phyloP scores from a whole-genome alignment of 2,797 vertebrate species.

The Lemur catta region DNA sequence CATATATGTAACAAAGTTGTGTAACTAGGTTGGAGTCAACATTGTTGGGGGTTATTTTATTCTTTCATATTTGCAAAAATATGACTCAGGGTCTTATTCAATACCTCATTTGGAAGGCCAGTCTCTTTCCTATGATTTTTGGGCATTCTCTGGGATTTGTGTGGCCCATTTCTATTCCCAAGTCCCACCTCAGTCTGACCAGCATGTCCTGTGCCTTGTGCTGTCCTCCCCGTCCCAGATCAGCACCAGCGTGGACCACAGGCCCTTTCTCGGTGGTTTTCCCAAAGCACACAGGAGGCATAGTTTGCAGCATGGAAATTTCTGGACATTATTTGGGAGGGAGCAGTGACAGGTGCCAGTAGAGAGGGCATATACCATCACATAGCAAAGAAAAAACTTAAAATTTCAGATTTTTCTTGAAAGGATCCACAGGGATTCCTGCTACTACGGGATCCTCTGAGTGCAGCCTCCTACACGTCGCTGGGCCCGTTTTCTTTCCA shows the following conservation, averaged over 20 bases:
- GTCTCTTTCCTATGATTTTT: neutral
- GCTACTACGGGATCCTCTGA: neutral
- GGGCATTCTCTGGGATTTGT: neutral
- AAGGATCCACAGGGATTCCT: neutral
- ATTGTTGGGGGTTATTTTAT: neutral
- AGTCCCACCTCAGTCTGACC: neutral
- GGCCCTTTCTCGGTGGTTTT: neutral
- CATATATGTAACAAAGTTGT: neutral
- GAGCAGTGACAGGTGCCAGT: neutral
- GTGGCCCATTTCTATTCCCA: neutral
- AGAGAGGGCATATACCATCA: neutral
- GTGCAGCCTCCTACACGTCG: fast-evolving
- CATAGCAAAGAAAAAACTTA: neutral
- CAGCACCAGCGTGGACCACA: neutral
- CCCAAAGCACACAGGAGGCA: neutral
- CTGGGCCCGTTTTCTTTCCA: neutral
- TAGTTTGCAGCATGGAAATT: neutral
- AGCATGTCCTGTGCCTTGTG: neutral
- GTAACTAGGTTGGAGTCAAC: neutral
- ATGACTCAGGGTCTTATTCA: neutral
- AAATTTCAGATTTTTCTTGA: neutral
- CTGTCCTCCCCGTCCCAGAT: neutral
- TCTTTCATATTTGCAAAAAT: neutral
- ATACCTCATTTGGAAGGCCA: neutral
- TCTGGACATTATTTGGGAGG: neutral